Conservation (phyloP, 1,140 invertebrate genomes). For the Drosophila nigrodunni region DNA sequence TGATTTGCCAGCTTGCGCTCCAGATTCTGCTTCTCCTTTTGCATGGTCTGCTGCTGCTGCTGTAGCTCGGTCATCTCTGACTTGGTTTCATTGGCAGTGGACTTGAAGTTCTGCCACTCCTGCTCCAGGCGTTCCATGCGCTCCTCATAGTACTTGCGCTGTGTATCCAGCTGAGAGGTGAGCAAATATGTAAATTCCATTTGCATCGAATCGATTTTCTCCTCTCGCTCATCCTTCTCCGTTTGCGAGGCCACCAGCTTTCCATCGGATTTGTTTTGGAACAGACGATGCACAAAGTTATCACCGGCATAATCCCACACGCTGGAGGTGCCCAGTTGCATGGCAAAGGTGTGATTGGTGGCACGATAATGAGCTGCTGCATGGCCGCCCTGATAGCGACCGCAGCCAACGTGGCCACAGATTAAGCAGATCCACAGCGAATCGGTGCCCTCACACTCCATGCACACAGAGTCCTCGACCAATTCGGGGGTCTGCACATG, state of each 20-base stretch:
- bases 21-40: slow-evolving; percentile 88
- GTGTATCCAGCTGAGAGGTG: slow-evolving; percentile 98
- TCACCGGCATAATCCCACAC: slow-evolving; percentile 96
- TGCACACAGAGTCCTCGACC: slow-evolving; percentile 92
- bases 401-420: slow-evolving; percentile 99
- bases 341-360: slow-evolving; percentile 98
- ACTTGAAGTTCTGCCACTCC: slow-evolving; percentile 84
- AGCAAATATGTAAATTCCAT: slow-evolving; percentile 98
- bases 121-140: slow-evolving; percentile 88
- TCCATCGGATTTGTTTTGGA: slow-evolving; percentile 99
- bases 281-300: slow-evolving; percentile 98
- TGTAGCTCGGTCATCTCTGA: slow-evolving; percentile 86
- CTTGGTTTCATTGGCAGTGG: slow-evolving; percentile 84
- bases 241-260: slow-evolving; percentile 94
- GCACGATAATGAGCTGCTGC: slow-evolving; percentile 95
- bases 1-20: slow-evolving; percentile 89
- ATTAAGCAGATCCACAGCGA: slow-evolving; percentile 99
- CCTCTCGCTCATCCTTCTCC: slow-evolving; percentile 88
- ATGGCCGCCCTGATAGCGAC: slow-evolving; percentile 89
- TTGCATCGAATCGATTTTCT: slow-evolving; percentile 97
- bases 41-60: slow-evolving; percentile 85
- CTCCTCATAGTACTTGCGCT: slow-evolving; percentile 96
- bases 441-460: slow-evolving; percentile 91
- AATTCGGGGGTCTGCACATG: slow-evolving; percentile 97
- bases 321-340: slow-evolving; percentile 97